These are phyloP conservation scores for Ametastegia equiseti DNA, from an alignment of 2,888 invertebrate species.

Conservation along the genomic window DNA sequence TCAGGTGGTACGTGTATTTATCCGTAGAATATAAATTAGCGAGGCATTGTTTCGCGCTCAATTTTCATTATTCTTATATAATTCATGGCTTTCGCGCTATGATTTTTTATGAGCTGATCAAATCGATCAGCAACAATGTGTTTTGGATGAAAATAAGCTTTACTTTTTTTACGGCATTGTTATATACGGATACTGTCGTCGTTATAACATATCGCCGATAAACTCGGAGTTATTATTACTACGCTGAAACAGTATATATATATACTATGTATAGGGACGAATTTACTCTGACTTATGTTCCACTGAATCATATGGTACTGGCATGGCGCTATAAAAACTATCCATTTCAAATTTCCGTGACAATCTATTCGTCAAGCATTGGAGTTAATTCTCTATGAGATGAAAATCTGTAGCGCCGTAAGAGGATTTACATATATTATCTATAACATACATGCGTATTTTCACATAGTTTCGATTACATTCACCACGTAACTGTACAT, in stretches of 20 bases:
- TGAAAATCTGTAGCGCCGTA: not conserved
- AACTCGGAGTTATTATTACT: not conserved
- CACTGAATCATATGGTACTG: not conserved
- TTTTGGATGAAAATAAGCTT: not conserved
- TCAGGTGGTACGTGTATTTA: not conserved
- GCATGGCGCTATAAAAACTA: not conserved
- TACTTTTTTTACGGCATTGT: not conserved
- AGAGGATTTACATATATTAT: not conserved
- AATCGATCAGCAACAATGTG: not conserved
- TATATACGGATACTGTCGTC: not conserved
- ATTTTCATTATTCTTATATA: not conserved
- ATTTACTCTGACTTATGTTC: not conserved
- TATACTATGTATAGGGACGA: too few species aligned
- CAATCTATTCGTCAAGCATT: not conserved
- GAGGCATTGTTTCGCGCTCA: not conserved
- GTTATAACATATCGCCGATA: not conserved
- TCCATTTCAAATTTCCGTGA: not conserved
- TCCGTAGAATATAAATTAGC: not conserved
- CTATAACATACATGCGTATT: not conserved
- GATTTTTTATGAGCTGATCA: not conserved
- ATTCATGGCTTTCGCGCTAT: not conserved
- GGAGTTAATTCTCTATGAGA: not conserved
- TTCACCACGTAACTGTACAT: not conserved
- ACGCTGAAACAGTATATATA: not conserved
- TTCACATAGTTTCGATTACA: not conserved